Evolutionary conservation across 2,113 vertebrate species (phyloP).

Genomic region (Ibidorhyncha struthersii): DNA sequence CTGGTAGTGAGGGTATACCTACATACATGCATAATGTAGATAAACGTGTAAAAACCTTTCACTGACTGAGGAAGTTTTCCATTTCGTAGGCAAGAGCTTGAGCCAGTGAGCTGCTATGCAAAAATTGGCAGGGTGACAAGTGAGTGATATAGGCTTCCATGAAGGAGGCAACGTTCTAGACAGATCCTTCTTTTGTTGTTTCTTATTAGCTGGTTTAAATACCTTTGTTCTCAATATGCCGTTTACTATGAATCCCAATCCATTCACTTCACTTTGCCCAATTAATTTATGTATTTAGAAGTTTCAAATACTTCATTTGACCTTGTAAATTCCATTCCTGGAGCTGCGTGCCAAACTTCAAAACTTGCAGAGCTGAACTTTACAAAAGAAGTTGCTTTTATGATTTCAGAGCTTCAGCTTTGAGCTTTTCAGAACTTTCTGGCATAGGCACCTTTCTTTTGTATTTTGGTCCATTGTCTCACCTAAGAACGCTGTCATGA

Average conservation of each 20-base stretch:
- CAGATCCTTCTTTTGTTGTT: background rate
- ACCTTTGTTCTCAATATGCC: background rate
- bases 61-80: background rate
- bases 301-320: background rate
- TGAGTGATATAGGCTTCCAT: background rate
- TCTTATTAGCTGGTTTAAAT: background rate
- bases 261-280: background rate
- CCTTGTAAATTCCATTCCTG: background rate
- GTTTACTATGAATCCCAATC: background rate
- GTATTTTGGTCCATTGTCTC: background rate
- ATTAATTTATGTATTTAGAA: background rate
- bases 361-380: background rate
- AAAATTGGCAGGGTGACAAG: background rate
- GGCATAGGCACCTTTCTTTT: background rate
- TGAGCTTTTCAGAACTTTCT: background rate
- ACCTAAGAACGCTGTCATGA: background rate
- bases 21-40: background rate
- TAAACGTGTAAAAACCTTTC: background rate
- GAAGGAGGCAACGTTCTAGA: background rate
- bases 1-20: background rate
- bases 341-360: background rate
- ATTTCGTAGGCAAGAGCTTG: background rate
- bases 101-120: background rate
- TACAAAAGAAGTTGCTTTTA: background rate
- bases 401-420: background rate